These are phyloP conservation scores for Acrobasis suavella DNA, from an alignment of 2,888 invertebrate species.

Conservation along the genomic window DNA sequence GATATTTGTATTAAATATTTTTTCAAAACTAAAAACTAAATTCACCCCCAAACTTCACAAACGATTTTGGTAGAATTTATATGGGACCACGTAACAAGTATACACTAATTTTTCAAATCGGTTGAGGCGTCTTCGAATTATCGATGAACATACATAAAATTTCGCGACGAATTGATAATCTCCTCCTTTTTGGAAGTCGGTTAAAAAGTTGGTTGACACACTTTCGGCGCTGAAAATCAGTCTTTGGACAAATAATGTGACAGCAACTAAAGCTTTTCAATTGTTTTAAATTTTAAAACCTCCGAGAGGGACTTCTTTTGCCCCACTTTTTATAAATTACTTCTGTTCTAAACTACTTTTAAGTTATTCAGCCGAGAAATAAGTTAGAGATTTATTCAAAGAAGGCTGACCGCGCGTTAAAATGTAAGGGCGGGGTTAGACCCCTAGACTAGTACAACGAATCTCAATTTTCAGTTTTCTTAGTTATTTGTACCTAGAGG, in stretches of 20 bases:
- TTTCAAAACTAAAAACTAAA: too few species aligned
- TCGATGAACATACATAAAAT: too few species aligned
- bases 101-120: too few species aligned
- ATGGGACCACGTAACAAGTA: too few species aligned
- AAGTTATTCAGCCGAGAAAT: conserved; percentile 21
- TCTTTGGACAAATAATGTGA: neutral
- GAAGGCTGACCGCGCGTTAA: conserved; percentile 13
- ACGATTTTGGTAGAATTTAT: too few species aligned
- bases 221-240: too few species aligned
- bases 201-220: too few species aligned
- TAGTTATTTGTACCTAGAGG: neutral
- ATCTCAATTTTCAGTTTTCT: neutral
- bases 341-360: conserved; percentile 22
- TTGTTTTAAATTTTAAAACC: conserved; percentile 18
- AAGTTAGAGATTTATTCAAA: conserved; percentile 21
- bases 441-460: neutral
- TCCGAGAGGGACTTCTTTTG: conserved; percentile 27
- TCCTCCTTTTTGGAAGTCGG: too few species aligned
- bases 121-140: too few species aligned
- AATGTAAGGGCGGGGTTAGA: conserved; percentile 11
- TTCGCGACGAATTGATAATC: too few species aligned
- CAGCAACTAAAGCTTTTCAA: neutral
- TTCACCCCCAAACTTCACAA: too few species aligned
- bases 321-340: conserved; percentile 18
- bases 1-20: too few species aligned